phyloP scores from a whole-genome alignment of 2,113 vertebrate species.

The Petromus typicus region DNA sequence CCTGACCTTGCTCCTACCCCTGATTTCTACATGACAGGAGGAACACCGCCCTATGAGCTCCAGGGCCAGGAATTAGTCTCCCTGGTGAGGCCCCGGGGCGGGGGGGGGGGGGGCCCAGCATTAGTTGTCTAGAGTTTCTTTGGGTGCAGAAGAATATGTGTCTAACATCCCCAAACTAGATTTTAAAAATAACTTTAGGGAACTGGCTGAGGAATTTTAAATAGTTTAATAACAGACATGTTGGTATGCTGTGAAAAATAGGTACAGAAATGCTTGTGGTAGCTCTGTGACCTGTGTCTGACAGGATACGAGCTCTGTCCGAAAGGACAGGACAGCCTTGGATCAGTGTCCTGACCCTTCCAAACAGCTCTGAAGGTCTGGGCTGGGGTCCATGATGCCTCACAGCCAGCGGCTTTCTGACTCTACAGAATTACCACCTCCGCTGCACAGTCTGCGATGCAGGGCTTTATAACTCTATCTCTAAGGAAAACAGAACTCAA shows the following conservation, averaged over 20 bases:
- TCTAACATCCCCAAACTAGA: not conserved
- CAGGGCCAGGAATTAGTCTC: not conserved
- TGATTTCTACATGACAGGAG: not conserved
- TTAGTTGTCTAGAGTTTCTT: not conserved
- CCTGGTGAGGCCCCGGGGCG: not conserved
- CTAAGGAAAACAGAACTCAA: not conserved
- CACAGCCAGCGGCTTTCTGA: not conserved
- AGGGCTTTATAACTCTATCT: not conserved
- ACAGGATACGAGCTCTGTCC: not conserved
- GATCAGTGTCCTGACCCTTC: not conserved
- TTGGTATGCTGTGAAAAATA: not conserved
- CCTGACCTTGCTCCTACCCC: not conserved
- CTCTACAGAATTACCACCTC: not conserved
- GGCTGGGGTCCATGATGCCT: not conserved
- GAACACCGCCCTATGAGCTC: not conserved
- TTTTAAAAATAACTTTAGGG: conserved; percentile 23
- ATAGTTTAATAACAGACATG: not conserved
- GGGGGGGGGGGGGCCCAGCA: not conserved
- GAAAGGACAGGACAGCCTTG: not conserved
- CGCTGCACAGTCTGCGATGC: not conserved
- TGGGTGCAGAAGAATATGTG: not conserved
- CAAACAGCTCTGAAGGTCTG: not conserved
- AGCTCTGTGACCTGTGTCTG: not conserved
- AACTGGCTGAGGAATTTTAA: conserved; percentile 15
- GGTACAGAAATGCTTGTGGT: not conserved